phyloP scores from a whole-genome alignment of 2,888 invertebrate species.

The Conistra vaccinii region DNA sequence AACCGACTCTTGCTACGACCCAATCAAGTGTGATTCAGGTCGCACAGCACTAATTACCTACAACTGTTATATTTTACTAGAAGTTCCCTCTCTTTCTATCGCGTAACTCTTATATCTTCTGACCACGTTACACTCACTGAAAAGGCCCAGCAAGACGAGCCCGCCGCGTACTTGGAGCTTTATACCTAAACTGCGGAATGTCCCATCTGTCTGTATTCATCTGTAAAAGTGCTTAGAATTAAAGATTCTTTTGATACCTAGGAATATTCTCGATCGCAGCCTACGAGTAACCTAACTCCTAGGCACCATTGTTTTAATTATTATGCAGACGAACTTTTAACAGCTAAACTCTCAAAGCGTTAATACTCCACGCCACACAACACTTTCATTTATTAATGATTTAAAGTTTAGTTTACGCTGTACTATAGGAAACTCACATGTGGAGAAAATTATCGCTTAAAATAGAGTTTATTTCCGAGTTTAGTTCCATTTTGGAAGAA shows the following conservation, averaged over 20 bases:
- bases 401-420: slow-evolving; percentile 40
- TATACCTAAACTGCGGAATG: no score
- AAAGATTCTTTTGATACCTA: background rate
- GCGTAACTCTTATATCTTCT: no score
- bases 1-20: no score
- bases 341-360: slow-evolving; percentile 25
- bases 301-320: background rate
- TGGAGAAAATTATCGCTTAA: background rate
- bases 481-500: background rate
- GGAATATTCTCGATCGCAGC: background rate
- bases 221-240: background rate
- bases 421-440: slow-evolving; percentile 18
- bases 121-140: no score
- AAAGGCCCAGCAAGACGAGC: no score
- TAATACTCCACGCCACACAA: slow-evolving; percentile 20
- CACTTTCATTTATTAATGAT: slow-evolving; percentile 34
- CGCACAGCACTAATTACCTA: no score
- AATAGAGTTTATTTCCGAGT: no score
- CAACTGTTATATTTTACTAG: no score
- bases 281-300: background rate
- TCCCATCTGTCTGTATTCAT: no score
- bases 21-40: no score
- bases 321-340: slow-evolving; percentile 29
- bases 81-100: no score
- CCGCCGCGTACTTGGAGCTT: no score